Evolutionary conservation across 2,113 vertebrate genomes (phyloP).

Genomic region (Bostrychus sinensis): DNA sequence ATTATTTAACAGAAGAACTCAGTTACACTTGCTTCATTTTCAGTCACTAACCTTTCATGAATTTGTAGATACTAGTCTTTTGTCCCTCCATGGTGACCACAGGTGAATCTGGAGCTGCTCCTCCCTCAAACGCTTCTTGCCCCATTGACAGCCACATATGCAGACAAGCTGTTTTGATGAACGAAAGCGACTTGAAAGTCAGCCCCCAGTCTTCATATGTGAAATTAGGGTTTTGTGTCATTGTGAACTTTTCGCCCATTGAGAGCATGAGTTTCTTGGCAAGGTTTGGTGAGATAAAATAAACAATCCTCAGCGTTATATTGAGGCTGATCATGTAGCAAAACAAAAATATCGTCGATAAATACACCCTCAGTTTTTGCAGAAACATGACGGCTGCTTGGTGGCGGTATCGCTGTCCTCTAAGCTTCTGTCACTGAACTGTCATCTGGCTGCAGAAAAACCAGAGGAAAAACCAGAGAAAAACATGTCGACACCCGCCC

Average conservation of each 20-base stretch:
- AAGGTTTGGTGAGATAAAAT: conserved; percentile 76
- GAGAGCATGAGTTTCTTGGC: conserved; percentile 78
- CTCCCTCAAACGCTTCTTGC: conserved; percentile 79
- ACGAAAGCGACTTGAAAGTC: conserved; percentile 74
- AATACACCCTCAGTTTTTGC: conserved; percentile 36
- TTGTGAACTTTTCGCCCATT: conserved; percentile 72
- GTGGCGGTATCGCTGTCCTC: too few relatives aligned
- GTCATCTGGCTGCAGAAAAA: background rate
- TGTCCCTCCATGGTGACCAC: conserved; percentile 76
- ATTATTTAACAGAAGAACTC: background rate
- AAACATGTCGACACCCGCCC: conserved; percentile 24
- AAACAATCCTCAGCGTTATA: conserved; percentile 60
- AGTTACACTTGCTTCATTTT: background rate
- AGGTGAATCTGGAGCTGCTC: conserved; percentile 81
- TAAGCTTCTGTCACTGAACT: background rate
- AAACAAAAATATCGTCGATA: conserved; percentile 15
- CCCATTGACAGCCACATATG: conserved; percentile 83
- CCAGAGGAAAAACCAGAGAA: too few relatives aligned
- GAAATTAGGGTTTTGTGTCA: conserved; percentile 83
- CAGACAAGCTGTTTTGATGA: conserved; percentile 74
- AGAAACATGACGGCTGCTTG: conserved; percentile 37
- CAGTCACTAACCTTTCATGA: conserved; percentile 78
- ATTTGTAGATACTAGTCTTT: conserved; percentile 73
- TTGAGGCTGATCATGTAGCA: background rate
- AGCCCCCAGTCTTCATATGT: conserved; percentile 89